Percentiles rank a stretch among this genome's conserved stretches.
Evolutionary conservation across 1,140 invertebrate genomes (phyloP).

Genomic region (Drosophila jambulina): DNA sequence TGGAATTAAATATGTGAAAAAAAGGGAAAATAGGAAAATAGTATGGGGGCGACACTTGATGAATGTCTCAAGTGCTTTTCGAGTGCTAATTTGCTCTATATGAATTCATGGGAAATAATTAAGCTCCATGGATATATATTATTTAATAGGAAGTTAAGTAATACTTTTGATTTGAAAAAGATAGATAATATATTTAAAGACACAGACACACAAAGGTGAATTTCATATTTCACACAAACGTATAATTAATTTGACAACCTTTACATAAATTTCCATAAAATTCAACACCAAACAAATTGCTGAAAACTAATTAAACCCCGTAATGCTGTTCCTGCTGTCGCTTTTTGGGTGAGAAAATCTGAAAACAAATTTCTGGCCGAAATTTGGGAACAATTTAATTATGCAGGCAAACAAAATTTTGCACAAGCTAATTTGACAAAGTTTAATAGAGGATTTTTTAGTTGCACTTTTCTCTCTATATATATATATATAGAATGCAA

Average conservation of each 20-base stretch:
- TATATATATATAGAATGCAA: constrained; percentile 5
- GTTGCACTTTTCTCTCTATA: constrained; percentile 1
- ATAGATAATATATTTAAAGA: not conserved
- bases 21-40: not conserved
- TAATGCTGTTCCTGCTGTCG: not conserved
- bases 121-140: not conserved
- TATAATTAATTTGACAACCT: not conserved
- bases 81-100: constrained; percentile 8
- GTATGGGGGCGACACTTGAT: constrained; percentile 17
- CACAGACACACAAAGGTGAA: not conserved
- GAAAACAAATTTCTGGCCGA: not conserved
- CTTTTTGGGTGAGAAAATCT: constrained; percentile 8
- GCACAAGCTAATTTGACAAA: constrained; percentile 16
- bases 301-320: constrained; percentile 14
- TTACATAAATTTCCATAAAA: constrained; percentile 11
- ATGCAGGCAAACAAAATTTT: constrained; percentile 20
- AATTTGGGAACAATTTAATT: constrained; percentile 29
- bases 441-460: constrained; percentile 30
- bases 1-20: constrained; percentile 36
- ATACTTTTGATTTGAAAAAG: not conserved
- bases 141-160: not conserved
- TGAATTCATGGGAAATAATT: not conserved
- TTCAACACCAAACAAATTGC: constrained; percentile 21
- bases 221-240: not conserved
- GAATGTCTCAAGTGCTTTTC: constrained; percentile 31